Evolutionary conservation across 1,140 invertebrate species (phyloP).

Genomic region (Choristoneura fumiferana): DNA sequence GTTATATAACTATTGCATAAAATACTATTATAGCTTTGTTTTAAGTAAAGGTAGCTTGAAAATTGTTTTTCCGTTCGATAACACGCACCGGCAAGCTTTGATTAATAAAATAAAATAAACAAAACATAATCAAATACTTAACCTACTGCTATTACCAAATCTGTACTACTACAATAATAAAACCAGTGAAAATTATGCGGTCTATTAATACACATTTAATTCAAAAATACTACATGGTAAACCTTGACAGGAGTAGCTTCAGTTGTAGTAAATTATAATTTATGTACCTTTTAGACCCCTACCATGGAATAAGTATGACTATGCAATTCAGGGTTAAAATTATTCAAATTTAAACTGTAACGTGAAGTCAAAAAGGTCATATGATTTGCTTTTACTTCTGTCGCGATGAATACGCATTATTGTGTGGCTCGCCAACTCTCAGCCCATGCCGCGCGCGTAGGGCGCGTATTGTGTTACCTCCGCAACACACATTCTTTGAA

Average conservation of each 20-base stretch:
- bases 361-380: neutral
- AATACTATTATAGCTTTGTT: too few species aligned
- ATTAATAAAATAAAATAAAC: too few species aligned
- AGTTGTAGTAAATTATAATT: conserved; percentile 16
- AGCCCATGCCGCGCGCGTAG: conserved; percentile 32
- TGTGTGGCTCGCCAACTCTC: conserved; percentile 37
- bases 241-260: neutral
- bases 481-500: conserved; percentile 62
- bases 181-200: neutral
- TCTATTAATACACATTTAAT: conserved; percentile 7
- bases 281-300: conserved; percentile 3
- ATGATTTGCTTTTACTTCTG: neutral
- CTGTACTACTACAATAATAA: too few species aligned
- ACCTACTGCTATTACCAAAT: too few species aligned
- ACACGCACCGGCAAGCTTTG: too few species aligned
- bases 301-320: conserved; percentile 3
- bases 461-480: conserved; percentile 67
- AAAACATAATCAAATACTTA: too few species aligned
- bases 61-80: too few species aligned
- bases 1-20: too few species aligned
- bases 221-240: neutral
- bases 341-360: neutral
- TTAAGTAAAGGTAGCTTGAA: too few species aligned
- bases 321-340: neutral
- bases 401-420: conserved; percentile 16